Evolutionary conservation across 2,797 vertebrate genomes (phyloP).

Genomic region (Parauchenoglanis ngamensis): DNA sequence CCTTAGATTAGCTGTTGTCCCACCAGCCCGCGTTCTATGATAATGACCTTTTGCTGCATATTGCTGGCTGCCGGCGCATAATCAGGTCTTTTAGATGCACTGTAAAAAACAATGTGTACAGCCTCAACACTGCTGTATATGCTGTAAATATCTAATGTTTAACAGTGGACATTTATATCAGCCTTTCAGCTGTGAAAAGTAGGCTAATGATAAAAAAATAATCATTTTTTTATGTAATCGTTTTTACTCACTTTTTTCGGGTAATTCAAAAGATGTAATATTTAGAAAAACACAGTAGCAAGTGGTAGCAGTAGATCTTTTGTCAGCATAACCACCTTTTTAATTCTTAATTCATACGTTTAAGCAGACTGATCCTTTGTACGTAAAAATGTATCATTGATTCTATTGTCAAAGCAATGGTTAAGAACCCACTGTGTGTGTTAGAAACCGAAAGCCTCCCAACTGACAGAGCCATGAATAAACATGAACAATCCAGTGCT

Average conservation of each 20-base stretch:
- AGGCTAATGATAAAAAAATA: conserved; percentile 44
- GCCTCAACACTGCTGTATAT: conserved; percentile 62
- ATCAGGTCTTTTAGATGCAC: conserved; percentile 44
- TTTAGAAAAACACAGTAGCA: conserved; percentile 19
- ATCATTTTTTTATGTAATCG: not conserved
- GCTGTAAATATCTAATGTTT: conserved; percentile 72
- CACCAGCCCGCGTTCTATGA: conserved; percentile 51
- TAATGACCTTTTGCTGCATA: conserved; percentile 53
- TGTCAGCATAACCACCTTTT: conserved; percentile 28
- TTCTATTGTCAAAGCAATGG: conserved; percentile 51
- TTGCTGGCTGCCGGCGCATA: conserved; percentile 33
- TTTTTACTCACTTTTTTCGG: not conserved
- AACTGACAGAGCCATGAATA: conserved; percentile 57
- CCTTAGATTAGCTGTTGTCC: conserved; percentile 55
- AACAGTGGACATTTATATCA: conserved; percentile 69
- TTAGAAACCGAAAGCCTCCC: conserved; percentile 46
- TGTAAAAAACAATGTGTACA: conserved; percentile 37
- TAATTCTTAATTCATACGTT: conserved; percentile 36
- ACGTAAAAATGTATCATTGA: conserved; percentile 50
- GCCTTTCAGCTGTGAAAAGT: conserved; percentile 59
- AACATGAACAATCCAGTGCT: conserved; percentile 50
- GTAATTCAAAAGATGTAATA: conserved; percentile 31
- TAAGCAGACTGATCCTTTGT: conserved; percentile 28
- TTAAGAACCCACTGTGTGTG: conserved; percentile 35
- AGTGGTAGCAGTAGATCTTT: conserved; percentile 19